Evolutionary conservation across 1,140 invertebrate species (phyloP).

Genomic region (Maconellicoccus hirsutus): DNA sequence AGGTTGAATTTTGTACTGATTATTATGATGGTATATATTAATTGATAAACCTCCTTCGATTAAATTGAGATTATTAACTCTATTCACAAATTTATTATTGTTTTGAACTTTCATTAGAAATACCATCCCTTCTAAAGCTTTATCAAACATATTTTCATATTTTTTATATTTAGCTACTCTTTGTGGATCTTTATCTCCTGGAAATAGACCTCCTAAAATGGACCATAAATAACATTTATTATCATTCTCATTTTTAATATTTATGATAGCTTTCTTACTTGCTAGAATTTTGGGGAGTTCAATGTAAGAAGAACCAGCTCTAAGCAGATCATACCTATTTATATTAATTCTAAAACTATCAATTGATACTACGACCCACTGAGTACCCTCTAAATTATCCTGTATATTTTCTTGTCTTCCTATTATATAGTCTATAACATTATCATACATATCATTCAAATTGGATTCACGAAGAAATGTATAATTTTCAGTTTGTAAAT

Average conservation of each 20-base stretch:
- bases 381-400: too few species aligned
- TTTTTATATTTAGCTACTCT: neutral
- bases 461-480: neutral
- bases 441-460: neutral
- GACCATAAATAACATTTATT: neutral
- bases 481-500: neutral
- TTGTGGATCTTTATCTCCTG: neutral
- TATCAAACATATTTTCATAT: neutral
- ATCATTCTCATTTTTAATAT: neutral
- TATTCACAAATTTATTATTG: neutral
- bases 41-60: neutral
- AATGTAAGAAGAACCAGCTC: neutral
- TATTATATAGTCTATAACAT: neutral
- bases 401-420: neutral
- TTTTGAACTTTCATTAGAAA: neutral
- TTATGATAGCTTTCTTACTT: neutral
- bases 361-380: too few species aligned
- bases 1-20: neutral
- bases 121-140: neutral
- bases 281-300: neutral
- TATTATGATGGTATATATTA: neutral
- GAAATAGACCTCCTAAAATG: neutral
- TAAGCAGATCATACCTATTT: neutral
- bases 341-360: too few species aligned
- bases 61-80: neutral